These are phyloP conservation scores for Acrobasis consociella DNA, from an alignment of 2,888 invertebrate genomes.

Conservation along the genomic window DNA sequence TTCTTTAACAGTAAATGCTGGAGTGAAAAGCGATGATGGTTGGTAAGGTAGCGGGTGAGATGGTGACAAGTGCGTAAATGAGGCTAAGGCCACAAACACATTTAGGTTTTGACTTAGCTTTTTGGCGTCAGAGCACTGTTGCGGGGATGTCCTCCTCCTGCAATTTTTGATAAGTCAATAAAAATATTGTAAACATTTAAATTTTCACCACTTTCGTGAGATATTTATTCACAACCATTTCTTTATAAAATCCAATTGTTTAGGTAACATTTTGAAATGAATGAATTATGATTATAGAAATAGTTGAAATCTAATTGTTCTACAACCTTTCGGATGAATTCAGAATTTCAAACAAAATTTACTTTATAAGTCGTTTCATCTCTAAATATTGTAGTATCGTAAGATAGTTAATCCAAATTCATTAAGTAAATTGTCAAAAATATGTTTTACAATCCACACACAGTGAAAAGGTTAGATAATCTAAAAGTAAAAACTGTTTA, in stretches of 20 bases:
- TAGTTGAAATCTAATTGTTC: no score
- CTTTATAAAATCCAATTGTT: no score
- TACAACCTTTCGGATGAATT: no score
- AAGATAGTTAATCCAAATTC: no score
- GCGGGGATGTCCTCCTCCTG: conserved; percentile 80
- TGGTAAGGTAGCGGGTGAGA: conserved; percentile 76
- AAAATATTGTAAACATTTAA: not conserved
- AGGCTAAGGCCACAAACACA: conserved; percentile 73
- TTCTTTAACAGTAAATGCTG: conserved; percentile 50
- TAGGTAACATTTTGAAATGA: no score
- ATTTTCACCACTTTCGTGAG: no score
- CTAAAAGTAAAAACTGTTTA: not conserved
- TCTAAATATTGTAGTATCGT: no score
- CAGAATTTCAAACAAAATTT: no score
- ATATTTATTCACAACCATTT: no score
- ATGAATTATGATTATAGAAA: no score
- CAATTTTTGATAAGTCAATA: conserved; percentile 25
- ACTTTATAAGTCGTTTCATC: no score
- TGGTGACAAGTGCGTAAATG: conserved; percentile 63
- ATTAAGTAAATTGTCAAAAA: not conserved
- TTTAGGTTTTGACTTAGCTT: conserved; percentile 77
- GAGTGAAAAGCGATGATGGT: conserved; percentile 66
- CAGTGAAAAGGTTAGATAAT: not conserved
- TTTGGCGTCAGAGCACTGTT: conserved; percentile 71
- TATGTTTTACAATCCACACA: not conserved